Evolutionary conservation across 2,888 invertebrate genomes (phyloP), one percentile per base, ranked within the genome.

Genomic region (Leptinotarsa rubiginosa): DNA sequence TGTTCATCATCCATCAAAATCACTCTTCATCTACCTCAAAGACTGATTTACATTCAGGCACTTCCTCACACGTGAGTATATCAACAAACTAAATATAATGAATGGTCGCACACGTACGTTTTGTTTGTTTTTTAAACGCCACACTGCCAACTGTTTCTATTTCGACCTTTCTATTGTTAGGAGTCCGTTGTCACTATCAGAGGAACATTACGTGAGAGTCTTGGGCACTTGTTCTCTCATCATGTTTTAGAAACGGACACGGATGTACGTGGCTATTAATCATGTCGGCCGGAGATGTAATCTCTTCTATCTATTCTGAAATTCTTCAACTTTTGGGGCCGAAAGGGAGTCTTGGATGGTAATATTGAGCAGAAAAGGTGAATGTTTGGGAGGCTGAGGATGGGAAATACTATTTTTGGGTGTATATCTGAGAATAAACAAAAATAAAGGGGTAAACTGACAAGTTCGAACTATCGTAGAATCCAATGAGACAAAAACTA

Each of bases 81-180:
- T 62, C 62, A 62, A 62, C 62, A 62, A 62, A 62, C 62, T 62
- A 62, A 62, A 62, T 62, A 62, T 62, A 62, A 62, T 62, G 62
- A 62, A 62, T 62, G 62, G 62, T 12, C 62, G n/a, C 5, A 62
- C 16, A 5, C 5, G 62, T 62, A 0, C 3, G 7, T 52, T 52
- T 25, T 22, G 20, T 15, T 62, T 62, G 62, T 62, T 62, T 62
- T 62, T 62, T 62, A n/a, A 41, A 25, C 62, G 31, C 41, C 10
- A n/a, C 62, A 41, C 31, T 62, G 62, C 62, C 62, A 62, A 62
- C 41, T 62, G 62, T 62, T 62, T 62, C 62, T 62, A 62, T 62
- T 62, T 62, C 31, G 62, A 62, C 62, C n/a, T 62, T 41, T 62
- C 62, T 62, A 62, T 62, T 62, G 62, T 62, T 62, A 41, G 62